phyloP scores from a whole-genome alignment of 2,113 vertebrate genomes.

The Ammodytes marinus region DNA sequence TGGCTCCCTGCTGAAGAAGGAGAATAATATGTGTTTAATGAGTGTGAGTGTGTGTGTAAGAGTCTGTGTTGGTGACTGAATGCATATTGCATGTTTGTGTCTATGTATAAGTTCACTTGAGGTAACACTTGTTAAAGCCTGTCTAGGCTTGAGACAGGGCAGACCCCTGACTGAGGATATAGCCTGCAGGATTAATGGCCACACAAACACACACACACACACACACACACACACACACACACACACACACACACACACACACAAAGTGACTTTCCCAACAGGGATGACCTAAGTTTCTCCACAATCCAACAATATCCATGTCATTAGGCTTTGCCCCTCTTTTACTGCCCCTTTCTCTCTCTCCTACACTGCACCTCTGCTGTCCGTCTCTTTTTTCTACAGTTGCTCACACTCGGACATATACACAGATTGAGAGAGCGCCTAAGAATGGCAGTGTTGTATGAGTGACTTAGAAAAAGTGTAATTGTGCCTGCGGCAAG shows the following conservation, averaged over 20 bases:
- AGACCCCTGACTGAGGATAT: constrained; percentile 36
- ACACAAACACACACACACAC: constrained; percentile 12
- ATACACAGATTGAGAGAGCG: neutral
- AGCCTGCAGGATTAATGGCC: constrained; percentile 48
- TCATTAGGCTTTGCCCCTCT: constrained; percentile 25
- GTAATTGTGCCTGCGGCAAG: constrained; percentile 38
- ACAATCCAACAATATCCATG: constrained; percentile 48
- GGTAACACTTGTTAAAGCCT: constrained; percentile 49
- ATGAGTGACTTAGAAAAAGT: constrained; percentile 45
- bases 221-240: constrained; percentile 28
- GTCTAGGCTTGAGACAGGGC: constrained; percentile 43
- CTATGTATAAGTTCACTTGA: constrained; percentile 14
- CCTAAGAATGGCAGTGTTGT: constrained; percentile 12
- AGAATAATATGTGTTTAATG: neutral
- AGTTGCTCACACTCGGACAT: neutral
- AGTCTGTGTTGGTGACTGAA: neutral
- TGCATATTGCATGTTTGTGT: neutral
- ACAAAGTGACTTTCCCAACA: constrained; percentile 18
- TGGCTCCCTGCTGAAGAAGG: neutral
- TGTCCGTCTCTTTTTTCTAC: neutral
- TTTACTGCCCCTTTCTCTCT: neutral
- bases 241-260: neutral
- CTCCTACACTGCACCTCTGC: neutral
- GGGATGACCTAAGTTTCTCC: constrained; percentile 21
- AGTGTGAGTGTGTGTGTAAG: neutral